Evolutionary conservation across 1,140 invertebrate species (phyloP), one percentile per base, ranked within the genome.

Genomic region (Ceratina australensis): DNA sequence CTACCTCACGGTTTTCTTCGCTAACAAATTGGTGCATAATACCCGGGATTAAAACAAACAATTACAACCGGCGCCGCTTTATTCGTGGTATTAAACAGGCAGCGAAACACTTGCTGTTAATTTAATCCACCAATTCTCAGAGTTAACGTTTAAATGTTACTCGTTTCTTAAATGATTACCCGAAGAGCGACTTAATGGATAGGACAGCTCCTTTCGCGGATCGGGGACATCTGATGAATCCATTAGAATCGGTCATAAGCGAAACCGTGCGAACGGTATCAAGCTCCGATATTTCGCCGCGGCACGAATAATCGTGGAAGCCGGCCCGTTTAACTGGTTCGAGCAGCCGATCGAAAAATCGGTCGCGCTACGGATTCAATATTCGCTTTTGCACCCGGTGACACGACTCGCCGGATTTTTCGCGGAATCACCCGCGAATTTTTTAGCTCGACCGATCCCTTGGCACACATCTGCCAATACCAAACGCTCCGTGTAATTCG

Each of bases 401-500:
- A 57, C 15, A 42, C 13, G n/a, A 57, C 42, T 33, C 72, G 33
- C 22, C 15, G 24, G 15, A 59, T 75, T 75, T 75, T 68, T n/a
- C 63, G 28, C 72, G 72, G 33, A 42, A 56, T 64, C 72, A 16
- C 20, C 5, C 28, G 20, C 22, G n/a, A 59, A 68, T 76, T 76
- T 67, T 76, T 76, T 76, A 76, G 69, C 50, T 60, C 56, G 56
- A n/a, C 47, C 54, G 54, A 49, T 1, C 18, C 26, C 28, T 65
- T 76, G 56, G 47, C 65, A 42, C 33, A 42, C 33, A 61, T 76
- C 74, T 76, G 74, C 74, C 74, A 52, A 76, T 76, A 69, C 20
- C 73, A 50, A 66, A 15, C 47, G 56, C 16, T 13, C 33, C 47
- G 47, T 69, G 74, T 69, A 69, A 76, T 76, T 69, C 56, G 65